Percentiles rank a stretch among this genome's conserved stretches.
phyloP scores from a whole-genome alignment of 1,140 invertebrate genomes.

The Drosophila takahashii region DNA sequence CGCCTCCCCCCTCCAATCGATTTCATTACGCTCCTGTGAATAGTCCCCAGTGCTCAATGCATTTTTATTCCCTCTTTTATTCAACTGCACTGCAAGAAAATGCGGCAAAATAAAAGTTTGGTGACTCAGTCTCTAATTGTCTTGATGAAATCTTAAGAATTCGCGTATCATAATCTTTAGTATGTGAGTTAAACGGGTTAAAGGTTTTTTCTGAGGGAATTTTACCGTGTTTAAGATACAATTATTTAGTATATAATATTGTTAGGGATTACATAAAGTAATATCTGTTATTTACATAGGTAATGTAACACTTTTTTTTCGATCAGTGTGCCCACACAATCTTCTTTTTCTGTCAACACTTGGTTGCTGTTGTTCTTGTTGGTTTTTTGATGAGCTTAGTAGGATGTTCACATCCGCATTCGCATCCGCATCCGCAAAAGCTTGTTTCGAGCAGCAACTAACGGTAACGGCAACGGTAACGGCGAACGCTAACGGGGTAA shows the following conservation, averaged over 20 bases:
- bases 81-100: conserved; percentile 17
- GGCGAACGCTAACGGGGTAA: conserved; percentile 63
- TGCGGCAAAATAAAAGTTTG: too few species aligned
- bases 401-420: conserved; percentile 31
- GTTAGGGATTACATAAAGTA: too few species aligned
- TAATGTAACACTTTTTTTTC: too few species aligned
- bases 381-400: conserved; percentile 38
- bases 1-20: neutral
- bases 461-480: conserved; percentile 30
- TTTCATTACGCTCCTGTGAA: conserved; percentile 27
- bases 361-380: conserved; percentile 12
- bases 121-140: too few species aligned
- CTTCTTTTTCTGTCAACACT: conserved; percentile 14
- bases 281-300: too few species aligned
- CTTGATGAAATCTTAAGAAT: too few species aligned
- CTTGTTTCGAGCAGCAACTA: conserved; percentile 58
- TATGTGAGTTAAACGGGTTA: too few species aligned
- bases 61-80: conserved; percentile 19
- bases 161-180: too few species aligned
- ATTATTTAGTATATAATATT: too few species aligned
- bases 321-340: neutral
- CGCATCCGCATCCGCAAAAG: conserved; percentile 28
- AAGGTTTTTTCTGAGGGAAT: too few species aligned
- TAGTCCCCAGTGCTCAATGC: neutral
- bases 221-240: too few species aligned